These are phyloP conservation scores for Ferdinandea cuprea DNA, from an alignment of 2,888 invertebrate species.

Conservation along the genomic window DNA sequence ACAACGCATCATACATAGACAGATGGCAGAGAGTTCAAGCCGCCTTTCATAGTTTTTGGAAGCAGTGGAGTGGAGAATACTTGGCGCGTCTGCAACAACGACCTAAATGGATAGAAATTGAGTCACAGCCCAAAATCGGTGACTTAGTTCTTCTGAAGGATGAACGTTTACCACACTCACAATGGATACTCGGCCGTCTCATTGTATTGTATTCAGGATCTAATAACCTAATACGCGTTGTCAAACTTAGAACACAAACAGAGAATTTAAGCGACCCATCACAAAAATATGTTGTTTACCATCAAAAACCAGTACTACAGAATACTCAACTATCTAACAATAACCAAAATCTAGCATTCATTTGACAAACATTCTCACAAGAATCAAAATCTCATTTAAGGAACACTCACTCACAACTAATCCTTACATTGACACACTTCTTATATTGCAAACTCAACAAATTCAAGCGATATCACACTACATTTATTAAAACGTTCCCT, in stretches of 20 bases:
- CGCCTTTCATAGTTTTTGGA: slow-evolving; percentile 16
- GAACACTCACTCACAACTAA: too few relatives aligned
- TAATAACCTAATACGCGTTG: background rate
- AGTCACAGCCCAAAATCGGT: background rate
- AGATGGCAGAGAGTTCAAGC: slow-evolving; percentile 17
- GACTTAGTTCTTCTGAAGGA: slow-evolving; percentile 17
- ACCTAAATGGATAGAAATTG: slow-evolving; percentile 34
- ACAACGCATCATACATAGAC: background rate
- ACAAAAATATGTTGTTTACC: slow-evolving; percentile 20
- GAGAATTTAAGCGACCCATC: slow-evolving; percentile 18
- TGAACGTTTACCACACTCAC: slow-evolving; percentile 18
- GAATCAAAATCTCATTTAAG: too few relatives aligned
- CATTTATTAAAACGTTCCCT: too few relatives aligned
- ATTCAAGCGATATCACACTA: too few relatives aligned
- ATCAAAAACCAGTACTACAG: background rate
- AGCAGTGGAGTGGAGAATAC: slow-evolving; percentile 19
- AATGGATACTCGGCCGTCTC: slow-evolving; percentile 1
- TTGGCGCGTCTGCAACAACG: slow-evolving; percentile 18
- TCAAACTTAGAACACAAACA: background rate
- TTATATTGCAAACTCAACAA: too few relatives aligned
- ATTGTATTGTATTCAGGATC: background rate
- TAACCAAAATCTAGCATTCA: background rate
- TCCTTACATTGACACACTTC: too few relatives aligned
- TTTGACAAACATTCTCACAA: too few relatives aligned
- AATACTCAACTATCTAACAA: background rate